phyloP scores from a whole-genome alignment of 2,113 vertebrate genomes.

The Narcine bancroftii region DNA sequence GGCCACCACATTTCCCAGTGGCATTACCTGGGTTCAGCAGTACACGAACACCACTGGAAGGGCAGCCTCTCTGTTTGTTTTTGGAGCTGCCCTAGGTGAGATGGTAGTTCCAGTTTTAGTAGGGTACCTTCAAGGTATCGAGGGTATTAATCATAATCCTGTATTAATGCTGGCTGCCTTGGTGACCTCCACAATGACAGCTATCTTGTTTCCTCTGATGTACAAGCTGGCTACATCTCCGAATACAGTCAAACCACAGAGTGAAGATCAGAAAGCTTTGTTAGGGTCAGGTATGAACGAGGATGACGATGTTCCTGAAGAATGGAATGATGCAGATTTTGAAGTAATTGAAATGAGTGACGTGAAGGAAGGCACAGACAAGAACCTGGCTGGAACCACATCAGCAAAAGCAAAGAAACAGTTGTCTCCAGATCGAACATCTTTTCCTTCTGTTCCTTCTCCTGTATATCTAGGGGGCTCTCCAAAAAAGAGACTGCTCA shows the following conservation, averaged over 20 bases:
- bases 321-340: slow-evolving; percentile 76
- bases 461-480: slow-evolving; percentile 43
- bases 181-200: slow-evolving; percentile 55
- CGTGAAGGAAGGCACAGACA: slow-evolving; percentile 16
- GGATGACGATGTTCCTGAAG: slow-evolving; percentile 55
- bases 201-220: slow-evolving; percentile 79
- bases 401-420: slow-evolving; percentile 36
- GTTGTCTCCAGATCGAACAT: not conserved
- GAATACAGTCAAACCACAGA: slow-evolving; percentile 44
- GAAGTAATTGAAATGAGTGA: slow-evolving; percentile 80
- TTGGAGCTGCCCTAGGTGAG: slow-evolving; percentile 78
- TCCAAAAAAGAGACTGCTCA: slow-evolving; percentile 47
- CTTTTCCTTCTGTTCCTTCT: slow-evolving; percentile 5
- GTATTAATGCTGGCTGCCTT: slow-evolving; percentile 70
- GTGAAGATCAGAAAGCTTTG: slow-evolving; percentile 65
- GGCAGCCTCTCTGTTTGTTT: slow-evolving; percentile 66
- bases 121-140: slow-evolving; percentile 63
- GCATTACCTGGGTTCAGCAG: slow-evolving; percentile 87
- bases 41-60: slow-evolving; percentile 72
- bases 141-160: slow-evolving; percentile 50
- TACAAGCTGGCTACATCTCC: slow-evolving; percentile 65
- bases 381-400: not conserved
- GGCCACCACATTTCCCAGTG: slow-evolving; percentile 83
- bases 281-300: slow-evolving; percentile 60
- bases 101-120: slow-evolving; percentile 75